Evolutionary conservation across 1,140 invertebrate genomes (phyloP), one percentile per base, ranked within the genome.

Genomic region (Philopotamus ludificatus): DNA sequence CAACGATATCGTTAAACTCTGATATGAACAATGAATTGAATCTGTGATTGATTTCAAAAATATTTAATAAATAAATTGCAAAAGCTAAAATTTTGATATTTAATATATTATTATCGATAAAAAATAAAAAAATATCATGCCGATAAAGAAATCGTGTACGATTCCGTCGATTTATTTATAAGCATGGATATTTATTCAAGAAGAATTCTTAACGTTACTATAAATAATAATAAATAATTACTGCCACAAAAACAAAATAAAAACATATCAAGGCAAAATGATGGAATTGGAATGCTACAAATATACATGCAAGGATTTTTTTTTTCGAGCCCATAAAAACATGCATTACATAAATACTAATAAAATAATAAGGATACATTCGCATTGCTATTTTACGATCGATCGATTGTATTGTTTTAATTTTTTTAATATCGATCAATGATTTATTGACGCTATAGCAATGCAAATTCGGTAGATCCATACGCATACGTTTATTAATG

Each of bases 291-390:
- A 47, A 7, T 20, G 20, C 8, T 47, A 15, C n/a, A 9, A 47
- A 15, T 4, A 47, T 20, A 47, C 44, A 47, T 47, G 44, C 44
- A 47, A 47, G 44, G 44, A 47, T 9, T 47, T 9, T 47, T n/a
- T n/a, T n/a, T n/a, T n/a, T n/a, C 12, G 18, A 47, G 18, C 44
- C 44, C 44, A 8, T 47, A 3, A n/a, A 47, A 47, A 15, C 44
- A 47, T 47, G 44, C 44, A 47, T 9, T 15, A 15, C 18, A 47
- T 9, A 47, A 47, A 20, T 12, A 47, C 44, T 8, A 47, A 12
- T 47, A 20, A 8, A 15, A n/a, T n/a, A n/a, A n/a, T n/a, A n/a
- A n/a, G n/a, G n/a, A n/a, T n/a, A n/a, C n/a, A n/a, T n/a, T n/a
- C n/a, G n/a, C n/a, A n/a, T n/a, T n/a, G n/a, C n/a, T n/a, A n/a